A percentile compares a stretch with the other conserved stretches of the same genome.
These are phyloP conservation scores for Melipona quadrifasciata DNA, from an alignment of 1,140 invertebrate genomes.

Conservation along the genomic window DNA sequence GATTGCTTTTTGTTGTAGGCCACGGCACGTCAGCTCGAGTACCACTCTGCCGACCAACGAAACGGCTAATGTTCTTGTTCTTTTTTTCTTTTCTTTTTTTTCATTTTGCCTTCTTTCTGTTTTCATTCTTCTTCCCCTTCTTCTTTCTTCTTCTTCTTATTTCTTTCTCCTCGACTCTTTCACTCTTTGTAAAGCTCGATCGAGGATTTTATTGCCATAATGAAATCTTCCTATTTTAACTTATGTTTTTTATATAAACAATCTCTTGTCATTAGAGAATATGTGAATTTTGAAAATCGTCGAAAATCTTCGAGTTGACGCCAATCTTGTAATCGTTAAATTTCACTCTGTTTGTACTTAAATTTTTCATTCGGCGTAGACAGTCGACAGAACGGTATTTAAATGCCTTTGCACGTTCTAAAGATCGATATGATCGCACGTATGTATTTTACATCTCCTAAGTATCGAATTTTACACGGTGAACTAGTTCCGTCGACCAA, in stretches of 20 bases:
- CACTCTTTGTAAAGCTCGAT: background rate
- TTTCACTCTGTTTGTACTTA: background rate
- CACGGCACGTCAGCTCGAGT: conserved; percentile 26
- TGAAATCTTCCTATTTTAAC: too few relatives aligned
- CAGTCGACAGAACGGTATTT: background rate
- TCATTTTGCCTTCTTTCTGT: background rate
- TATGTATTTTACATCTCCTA: background rate
- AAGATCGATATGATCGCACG: background rate
- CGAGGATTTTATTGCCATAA: background rate
- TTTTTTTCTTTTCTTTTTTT: background rate
- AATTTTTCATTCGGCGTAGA: background rate
- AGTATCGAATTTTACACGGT: background rate
- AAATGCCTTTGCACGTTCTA: background rate
- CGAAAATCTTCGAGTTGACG: too few relatives aligned
- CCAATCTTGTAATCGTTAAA: background rate
- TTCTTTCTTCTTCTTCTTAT: background rate
- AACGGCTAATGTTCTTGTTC: background rate
- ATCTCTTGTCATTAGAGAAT: background rate
- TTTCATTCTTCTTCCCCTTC: background rate
- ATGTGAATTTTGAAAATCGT: background rate
- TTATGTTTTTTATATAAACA: background rate
- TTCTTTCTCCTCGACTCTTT: background rate
- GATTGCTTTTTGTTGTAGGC: conserved; percentile 51
- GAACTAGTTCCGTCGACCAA: background rate
- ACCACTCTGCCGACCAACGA: conserved; percentile 20